Evolutionary conservation across 2,113 vertebrate genomes (phyloP), one percentile per base, ranked within the genome.

Genomic region (Tragulus kanchil): DNA sequence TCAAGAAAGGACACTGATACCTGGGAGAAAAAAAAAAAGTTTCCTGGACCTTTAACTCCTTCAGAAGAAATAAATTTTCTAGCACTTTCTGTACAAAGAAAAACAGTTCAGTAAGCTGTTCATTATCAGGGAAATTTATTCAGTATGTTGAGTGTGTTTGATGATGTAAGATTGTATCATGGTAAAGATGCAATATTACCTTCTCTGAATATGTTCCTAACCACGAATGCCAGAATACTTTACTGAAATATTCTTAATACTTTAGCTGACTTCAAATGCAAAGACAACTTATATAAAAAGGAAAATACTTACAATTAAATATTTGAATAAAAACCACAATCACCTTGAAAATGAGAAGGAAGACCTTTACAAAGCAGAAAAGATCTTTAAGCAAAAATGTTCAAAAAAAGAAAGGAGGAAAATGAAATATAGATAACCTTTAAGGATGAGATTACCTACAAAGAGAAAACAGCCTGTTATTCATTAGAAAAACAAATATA

Each of bases 181-280:
- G 69, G 36, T 26, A 85, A 93, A 87, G 42, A n/a, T n/a, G 14
- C 19, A 73, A 28, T 54, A 75, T 62, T 81, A 52, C 12, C 6
- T 58, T 89, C 19, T 79, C 13, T 82, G 45, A 56, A 87, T 90
- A 81, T 82, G 85, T 94, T 95, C 42, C 50, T 85, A 90, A 62
- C 15, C 65, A 65, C 26, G 56, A 67, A 81, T 69, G 4, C 2
- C n/a, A 73, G 92, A 88, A 67, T 62, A 62, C 3, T 58, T 8
- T 16, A 23, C 5, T 62, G 28, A 91, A 81, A 94, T 85, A 45
- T 19, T 75, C 26, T 69, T 42, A 95, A 25, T 81, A 75, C 81
- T 93, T 85, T 6, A 21, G 23, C 67, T 67, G 42, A 81, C 26
- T 81, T 93, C 26, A 94, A 88, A 89, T 78, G 8, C 17, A 0